phyloP scores from a whole-genome alignment of 2,113 vertebrate species.

The Calyptomena viridis region DNA sequence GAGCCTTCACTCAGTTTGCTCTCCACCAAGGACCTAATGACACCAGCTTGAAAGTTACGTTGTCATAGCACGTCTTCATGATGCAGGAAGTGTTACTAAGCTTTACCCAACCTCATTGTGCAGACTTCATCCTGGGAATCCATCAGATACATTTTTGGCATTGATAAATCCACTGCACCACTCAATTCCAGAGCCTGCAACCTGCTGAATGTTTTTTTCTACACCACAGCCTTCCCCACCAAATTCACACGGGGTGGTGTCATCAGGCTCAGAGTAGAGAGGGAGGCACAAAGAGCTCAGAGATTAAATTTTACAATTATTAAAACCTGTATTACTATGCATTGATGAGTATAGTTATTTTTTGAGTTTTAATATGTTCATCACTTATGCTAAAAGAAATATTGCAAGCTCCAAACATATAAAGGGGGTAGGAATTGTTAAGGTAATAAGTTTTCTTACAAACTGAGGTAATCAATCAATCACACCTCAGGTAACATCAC shows the following conservation, averaged over 20 bases:
- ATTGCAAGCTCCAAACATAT: background rate
- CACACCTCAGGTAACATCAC: fast-evolving
- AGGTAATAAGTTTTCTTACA: background rate
- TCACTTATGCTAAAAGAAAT: background rate
- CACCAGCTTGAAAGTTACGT: background rate
- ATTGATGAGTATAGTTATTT: background rate
- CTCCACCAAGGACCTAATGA: background rate
- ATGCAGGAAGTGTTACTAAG: background rate
- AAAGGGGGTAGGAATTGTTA: background rate
- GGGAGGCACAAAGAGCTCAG: background rate
- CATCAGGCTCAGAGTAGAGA: background rate
- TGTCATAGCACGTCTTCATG: background rate
- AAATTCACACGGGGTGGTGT: background rate
- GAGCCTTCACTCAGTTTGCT: background rate
- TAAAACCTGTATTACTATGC: background rate
- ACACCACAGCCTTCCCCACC: background rate
- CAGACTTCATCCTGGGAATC: background rate
- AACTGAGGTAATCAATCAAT: background rate
- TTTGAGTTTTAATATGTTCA: background rate
- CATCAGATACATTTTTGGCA: background rate
- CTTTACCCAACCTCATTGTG: background rate
- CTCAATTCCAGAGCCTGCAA: background rate
- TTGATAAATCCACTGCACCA: background rate
- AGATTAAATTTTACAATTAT: background rate
- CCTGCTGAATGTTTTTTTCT: background rate